A percentile compares a stretch with the other conserved stretches of the same genome.
These are phyloP conservation scores for Diabrotica virgifera DNA, from an alignment of 1,140 invertebrate genomes.

Conservation along the genomic window DNA sequence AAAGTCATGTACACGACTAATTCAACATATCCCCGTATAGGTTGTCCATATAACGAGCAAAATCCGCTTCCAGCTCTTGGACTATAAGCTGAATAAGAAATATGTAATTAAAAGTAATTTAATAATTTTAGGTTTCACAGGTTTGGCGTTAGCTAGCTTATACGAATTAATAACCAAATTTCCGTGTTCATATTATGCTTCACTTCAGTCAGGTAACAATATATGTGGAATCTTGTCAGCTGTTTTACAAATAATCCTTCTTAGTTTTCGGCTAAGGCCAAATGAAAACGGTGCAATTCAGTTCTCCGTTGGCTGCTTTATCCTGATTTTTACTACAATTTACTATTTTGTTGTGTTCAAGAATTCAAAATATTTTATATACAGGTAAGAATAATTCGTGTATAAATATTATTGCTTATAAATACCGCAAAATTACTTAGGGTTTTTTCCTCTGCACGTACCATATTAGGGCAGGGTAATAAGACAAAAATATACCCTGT, in stretches of 20 bases:
- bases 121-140: background rate
- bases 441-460: no score
- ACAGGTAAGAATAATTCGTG: background rate
- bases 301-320: conserved; percentile 25
- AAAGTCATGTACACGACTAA: no score
- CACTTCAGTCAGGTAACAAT: conserved; percentile 27
- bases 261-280: conserved; percentile 18
- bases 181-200: conserved; percentile 26
- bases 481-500: no score
- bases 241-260: conserved; percentile 28
- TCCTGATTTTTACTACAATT: conserved; percentile 23
- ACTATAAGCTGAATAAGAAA: no score
- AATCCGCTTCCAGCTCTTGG: no score
- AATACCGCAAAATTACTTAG: no score
- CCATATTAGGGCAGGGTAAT: no score
- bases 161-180: conserved; percentile 33
- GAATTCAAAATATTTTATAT: conserved; percentile 32
- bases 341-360: conserved; percentile 22
- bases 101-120: no score
- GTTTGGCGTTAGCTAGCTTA: conserved; percentile 26
- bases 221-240: conserved; percentile 32
- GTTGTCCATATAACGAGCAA: no score
- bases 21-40: no score
- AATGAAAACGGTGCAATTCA: conserved; percentile 19
- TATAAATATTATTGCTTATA: no score